Evolutionary conservation across 2,888 invertebrate genomes (phyloP).

Genomic region (Oxyscelio sp.): DNA sequence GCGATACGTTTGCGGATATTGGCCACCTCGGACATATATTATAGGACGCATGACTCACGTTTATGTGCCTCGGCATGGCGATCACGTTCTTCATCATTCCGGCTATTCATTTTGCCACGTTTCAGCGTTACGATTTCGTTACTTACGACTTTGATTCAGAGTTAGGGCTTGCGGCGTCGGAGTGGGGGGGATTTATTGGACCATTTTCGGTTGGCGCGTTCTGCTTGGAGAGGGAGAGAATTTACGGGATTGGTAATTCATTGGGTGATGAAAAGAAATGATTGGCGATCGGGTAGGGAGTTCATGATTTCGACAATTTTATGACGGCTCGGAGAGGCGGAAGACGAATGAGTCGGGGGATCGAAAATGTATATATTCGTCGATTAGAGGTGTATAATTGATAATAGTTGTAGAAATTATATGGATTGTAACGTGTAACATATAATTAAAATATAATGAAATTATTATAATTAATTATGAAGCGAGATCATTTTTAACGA

Average conservation of each 20-base stretch:
- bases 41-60: conserved; percentile 53
- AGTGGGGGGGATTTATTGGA: conserved; percentile 46
- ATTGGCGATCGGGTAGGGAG: too few relatives aligned
- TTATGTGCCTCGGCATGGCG: conserved; percentile 51
- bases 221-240: conserved; percentile 42
- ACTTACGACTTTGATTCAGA: conserved; percentile 54
- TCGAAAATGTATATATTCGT: too few relatives aligned
- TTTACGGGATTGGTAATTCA: conserved; percentile 50
- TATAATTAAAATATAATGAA: too few relatives aligned
- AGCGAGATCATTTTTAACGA: too few relatives aligned
- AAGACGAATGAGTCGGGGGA: too few relatives aligned
- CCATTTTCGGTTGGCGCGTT: conserved; percentile 54
- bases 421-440: too few relatives aligned
- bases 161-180: conserved; percentile 5
- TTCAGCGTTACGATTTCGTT: conserved; percentile 58
- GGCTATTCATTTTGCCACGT: conserved; percentile 53
- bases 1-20: conserved; percentile 51
- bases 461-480: too few relatives aligned
- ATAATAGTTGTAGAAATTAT: too few relatives aligned
- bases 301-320: too few relatives aligned
- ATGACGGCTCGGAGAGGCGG: too few relatives aligned
- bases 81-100: conserved; percentile 70
- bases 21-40: conserved; percentile 41
- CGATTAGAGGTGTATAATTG: too few relatives aligned
- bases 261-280: conserved; percentile 42